Evolutionary conservation across 2,888 invertebrate species (phyloP).

Genomic region (Seladonia tumulorum): DNA sequence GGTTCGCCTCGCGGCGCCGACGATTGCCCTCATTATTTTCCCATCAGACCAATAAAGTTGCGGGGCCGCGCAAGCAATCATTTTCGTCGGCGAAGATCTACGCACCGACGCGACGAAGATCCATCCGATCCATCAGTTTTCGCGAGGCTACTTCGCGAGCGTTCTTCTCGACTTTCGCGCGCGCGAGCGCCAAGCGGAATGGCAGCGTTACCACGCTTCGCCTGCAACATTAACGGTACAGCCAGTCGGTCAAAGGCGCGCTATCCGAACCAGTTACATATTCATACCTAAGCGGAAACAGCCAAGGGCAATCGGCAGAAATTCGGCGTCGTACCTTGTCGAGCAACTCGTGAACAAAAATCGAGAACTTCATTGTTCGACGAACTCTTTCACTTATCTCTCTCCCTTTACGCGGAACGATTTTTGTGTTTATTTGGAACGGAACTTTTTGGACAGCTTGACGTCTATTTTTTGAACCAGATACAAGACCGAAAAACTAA

Average conservation of each 20-base stretch:
- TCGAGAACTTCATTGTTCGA: background rate
- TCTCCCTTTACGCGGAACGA: no score
- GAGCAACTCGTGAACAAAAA: background rate
- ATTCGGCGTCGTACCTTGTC: slow-evolving; percentile 13
- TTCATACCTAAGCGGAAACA: background rate
- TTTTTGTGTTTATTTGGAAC: no score
- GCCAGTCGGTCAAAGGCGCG: background rate
- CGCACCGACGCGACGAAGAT: background rate
- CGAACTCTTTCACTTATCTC: no score
- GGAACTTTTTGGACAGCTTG: no score
- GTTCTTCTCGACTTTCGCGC: background rate
- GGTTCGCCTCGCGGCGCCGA: slow-evolving; percentile 3
- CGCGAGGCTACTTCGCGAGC: background rate
- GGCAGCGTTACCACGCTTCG: background rate
- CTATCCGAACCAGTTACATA: background rate
- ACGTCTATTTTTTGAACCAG: no score
- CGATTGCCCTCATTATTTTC: slow-evolving; percentile 9
- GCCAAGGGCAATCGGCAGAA: slow-evolving; percentile 20
- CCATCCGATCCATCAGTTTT: background rate
- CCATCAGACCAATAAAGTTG: background rate
- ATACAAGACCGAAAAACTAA: no score
- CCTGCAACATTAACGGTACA: slow-evolving; percentile 15
- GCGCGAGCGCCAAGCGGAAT: background rate
- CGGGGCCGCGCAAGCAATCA: background rate
- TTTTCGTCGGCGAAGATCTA: background rate